Percentiles rank a stretch among this genome's conserved stretches.
These are phyloP conservation scores for Dendrolimus punctatus DNA, from an alignment of 1,140 invertebrate species.

Conservation along the genomic window DNA sequence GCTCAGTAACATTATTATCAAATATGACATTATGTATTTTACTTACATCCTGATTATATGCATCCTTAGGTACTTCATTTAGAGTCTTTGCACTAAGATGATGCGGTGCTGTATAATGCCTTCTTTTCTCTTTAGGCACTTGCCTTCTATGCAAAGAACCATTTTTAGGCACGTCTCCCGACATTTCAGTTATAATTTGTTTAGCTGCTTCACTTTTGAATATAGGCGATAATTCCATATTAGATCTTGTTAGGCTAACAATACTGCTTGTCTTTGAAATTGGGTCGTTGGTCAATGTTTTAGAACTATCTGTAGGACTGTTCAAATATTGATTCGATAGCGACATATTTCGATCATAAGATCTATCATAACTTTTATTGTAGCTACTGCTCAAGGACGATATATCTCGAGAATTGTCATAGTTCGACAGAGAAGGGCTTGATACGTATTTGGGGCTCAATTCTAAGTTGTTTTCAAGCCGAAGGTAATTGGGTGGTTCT, in stretches of 20 bases:
- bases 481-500: slow-evolving; percentile 32
- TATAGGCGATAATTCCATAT: slow-evolving; percentile 74
- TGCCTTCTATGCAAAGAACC: slow-evolving; percentile 73
- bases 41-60: slow-evolving; percentile 73
- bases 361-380: slow-evolving; percentile 50
- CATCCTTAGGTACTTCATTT: slow-evolving; percentile 72
- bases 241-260: slow-evolving; percentile 50
- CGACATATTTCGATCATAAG: slow-evolving; percentile 49
- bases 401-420: slow-evolving; percentile 54
- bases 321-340: slow-evolving; percentile 57
- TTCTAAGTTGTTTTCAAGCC: slow-evolving; percentile 48
- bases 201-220: slow-evolving; percentile 89
- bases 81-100: slow-evolving; percentile 74
- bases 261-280: slow-evolving; percentile 61
- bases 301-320: slow-evolving; percentile 57
- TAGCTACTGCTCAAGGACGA: slow-evolving; percentile 58
- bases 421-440: slow-evolving; percentile 61
- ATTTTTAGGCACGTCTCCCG: slow-evolving; percentile 68
- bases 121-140: slow-evolving; percentile 84
- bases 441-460: slow-evolving; percentile 60
- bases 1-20: too few species aligned
- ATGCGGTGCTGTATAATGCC: slow-evolving; percentile 91
- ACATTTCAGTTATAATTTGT: slow-evolving; percentile 89
- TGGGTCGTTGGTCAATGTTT: slow-evolving; percentile 59
- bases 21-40: slow-evolving; percentile 1